These are phyloP conservation scores for Oxyruncus cristatus DNA, from an alignment of 2,113 vertebrate species.

Conservation along the genomic window DNA sequence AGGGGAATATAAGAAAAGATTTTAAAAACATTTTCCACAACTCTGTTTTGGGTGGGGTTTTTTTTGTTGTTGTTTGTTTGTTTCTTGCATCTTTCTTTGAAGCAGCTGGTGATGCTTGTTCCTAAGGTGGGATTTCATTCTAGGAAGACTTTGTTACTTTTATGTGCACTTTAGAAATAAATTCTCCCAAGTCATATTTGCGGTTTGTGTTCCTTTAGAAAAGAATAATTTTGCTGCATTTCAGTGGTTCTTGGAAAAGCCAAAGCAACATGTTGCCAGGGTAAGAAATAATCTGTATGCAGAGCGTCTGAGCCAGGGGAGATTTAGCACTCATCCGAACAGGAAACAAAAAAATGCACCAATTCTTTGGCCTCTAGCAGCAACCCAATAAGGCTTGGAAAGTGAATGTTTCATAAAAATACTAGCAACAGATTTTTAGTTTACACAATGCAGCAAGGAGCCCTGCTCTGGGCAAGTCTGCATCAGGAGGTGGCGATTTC, in stretches of 20 bases:
- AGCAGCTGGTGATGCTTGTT: neutral
- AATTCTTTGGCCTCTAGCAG: neutral
- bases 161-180: neutral
- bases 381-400: neutral
- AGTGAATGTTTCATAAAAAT: neutral
- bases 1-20: neutral
- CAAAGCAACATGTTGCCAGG: neutral
- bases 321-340: neutral
- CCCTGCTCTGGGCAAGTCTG: neutral
- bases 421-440: neutral
- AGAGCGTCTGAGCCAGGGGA: neutral
- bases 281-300: neutral
- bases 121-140: neutral
- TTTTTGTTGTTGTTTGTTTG: neutral
- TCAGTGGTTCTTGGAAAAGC: neutral
- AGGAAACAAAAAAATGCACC: neutral
- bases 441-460: neutral
- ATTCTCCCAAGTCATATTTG: neutral
- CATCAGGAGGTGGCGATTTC: neutral
- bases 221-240: neutral
- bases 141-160: neutral
- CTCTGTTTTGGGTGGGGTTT: neutral
- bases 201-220: neutral
- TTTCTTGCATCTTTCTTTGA: neutral
- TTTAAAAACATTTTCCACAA: neutral